Conservation (phyloP, 2,888 invertebrate species). For the Pterostichus madidus region DNA sequence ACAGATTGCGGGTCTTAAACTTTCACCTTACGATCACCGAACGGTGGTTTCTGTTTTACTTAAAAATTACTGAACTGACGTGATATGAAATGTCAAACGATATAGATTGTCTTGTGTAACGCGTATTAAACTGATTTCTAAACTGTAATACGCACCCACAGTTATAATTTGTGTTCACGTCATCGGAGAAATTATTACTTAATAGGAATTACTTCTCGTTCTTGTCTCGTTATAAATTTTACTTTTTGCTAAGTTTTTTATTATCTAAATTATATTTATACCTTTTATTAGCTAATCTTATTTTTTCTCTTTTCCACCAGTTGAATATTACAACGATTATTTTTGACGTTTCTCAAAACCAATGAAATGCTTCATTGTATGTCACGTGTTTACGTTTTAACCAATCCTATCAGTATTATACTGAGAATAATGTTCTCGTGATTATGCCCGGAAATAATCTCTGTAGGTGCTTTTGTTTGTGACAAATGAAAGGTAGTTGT, state of each 20-base stretch:
- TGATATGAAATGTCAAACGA: constrained; percentile 57
- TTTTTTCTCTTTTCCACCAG: too few species aligned
- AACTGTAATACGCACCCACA: constrained; percentile 31
- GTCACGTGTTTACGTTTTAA: too few species aligned
- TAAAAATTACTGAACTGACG: constrained; percentile 2
- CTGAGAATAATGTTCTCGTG: too few species aligned
- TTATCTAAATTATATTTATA: too few species aligned
- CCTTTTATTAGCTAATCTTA: too few species aligned
- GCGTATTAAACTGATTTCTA: constrained; percentile 42
- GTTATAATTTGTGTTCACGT: constrained; percentile 29
- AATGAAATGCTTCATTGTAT: too few species aligned
- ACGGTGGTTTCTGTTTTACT: neutral
- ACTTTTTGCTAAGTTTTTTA: constrained; percentile 26
- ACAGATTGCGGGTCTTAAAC: constrained; percentile 35
- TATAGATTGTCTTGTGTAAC: constrained; percentile 54
- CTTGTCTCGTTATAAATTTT: neutral
- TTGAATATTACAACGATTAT: too few species aligned
- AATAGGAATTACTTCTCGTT: constrained; percentile 7
- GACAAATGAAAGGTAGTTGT: too few species aligned
- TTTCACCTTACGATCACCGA: constrained; percentile 29
- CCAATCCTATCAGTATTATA: too few species aligned
- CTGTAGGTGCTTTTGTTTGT: too few species aligned
- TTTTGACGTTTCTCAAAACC: too few species aligned
- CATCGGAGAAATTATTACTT: constrained; percentile 32
- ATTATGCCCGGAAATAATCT: too few species aligned